Conservation (phyloP, 2,888 invertebrate genomes). For the Platynereis dumerilii region DNA sequence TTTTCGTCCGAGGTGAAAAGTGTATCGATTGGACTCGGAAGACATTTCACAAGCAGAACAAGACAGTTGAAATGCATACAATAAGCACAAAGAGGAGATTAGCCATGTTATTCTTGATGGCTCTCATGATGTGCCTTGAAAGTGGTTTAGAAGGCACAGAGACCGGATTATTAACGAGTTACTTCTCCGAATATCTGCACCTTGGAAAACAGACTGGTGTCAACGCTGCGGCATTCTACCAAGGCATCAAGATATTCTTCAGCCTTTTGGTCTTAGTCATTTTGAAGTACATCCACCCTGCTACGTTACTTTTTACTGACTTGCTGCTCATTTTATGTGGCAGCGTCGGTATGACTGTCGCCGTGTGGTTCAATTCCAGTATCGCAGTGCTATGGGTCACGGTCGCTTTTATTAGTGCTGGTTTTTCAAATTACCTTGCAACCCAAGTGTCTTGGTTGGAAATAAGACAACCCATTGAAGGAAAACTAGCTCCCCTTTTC, state of each 20-base stretch:
- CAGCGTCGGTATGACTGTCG: conserved; percentile 3
- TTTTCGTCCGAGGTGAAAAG: background rate
- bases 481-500: conserved; percentile 7
- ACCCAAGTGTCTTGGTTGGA: conserved; percentile 18
- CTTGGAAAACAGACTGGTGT: conserved; percentile 12
- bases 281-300: conserved; percentile 5
- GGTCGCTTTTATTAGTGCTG: conserved; percentile 9
- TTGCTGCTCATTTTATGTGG: conserved; percentile 1
- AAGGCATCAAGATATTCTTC: conserved; percentile 15
- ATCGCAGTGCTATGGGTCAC: conserved; percentile 13
- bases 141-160: conserved; percentile 20
- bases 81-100: background rate
- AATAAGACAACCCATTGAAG: conserved; percentile 6
- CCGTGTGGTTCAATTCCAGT: background rate
- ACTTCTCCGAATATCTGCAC: conserved; percentile 14
- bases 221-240: conserved; percentile 5
- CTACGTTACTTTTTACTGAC: conserved; percentile 9
- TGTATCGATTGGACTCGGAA: too few species aligned
- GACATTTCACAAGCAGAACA: too few species aligned
- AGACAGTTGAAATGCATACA: too few species aligned
- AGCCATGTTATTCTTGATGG: background rate
- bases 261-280: conserved; percentile 13
- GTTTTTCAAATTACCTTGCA: conserved; percentile 16
- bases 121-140: conserved; percentile 17
- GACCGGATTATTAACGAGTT: conserved; percentile 15